phyloP scores from a whole-genome alignment of 2,113 vertebrate genomes.

The Sapajus apella region DNA sequence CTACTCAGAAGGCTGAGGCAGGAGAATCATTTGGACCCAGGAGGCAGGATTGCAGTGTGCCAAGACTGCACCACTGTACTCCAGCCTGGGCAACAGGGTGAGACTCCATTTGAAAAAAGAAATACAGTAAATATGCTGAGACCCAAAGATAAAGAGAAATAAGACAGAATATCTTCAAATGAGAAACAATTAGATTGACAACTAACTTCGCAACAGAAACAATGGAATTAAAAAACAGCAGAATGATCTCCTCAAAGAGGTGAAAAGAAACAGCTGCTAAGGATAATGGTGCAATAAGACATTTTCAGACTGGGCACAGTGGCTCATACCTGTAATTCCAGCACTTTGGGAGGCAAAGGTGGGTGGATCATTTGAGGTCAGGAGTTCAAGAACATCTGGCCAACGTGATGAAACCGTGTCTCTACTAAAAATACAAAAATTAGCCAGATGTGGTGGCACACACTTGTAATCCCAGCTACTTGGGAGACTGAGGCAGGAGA shows the following conservation, averaged over 20 bases:
- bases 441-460: background rate
- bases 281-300: background rate
- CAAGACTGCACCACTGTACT: too few species aligned
- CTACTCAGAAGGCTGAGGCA: too few species aligned
- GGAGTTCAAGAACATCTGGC: background rate
- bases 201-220: background rate
- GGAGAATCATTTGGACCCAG: too few species aligned
- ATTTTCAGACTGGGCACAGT: background rate
- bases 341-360: background rate
- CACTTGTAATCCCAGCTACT: background rate
- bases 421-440: background rate
- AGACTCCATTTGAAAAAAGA: too few species aligned
- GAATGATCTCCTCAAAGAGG: background rate
- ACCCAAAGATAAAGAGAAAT: background rate
- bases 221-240: background rate
- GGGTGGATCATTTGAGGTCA: background rate
- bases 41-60: too few species aligned
- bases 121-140: background rate
- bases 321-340: background rate
- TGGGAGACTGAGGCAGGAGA: background rate
- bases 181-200: constrained; percentile 2
- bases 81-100: too few species aligned
- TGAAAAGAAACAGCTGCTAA: background rate
- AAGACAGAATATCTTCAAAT: background rate
- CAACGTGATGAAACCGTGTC: background rate